Base-by-base conservation (phyloP, 2,113 vertebrate genomes). In the Tauraco erythrolophus region DNA sequence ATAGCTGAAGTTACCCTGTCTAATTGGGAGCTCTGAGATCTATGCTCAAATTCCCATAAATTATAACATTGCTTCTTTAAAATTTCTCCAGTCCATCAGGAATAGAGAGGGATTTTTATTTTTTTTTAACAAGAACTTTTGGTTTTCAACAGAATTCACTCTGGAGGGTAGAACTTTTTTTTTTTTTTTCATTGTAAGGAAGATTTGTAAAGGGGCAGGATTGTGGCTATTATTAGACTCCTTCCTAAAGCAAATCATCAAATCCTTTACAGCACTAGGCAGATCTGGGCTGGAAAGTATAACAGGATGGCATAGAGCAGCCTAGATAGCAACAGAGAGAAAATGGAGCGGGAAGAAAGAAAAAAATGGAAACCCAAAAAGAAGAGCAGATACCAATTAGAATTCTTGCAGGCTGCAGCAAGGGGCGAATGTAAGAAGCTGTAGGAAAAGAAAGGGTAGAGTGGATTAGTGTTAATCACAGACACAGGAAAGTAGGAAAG, bases 391-490 rank as follows among this genome's bases (percentile, higher is more conserved):
- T 83, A 80, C 91, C 92, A 95, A 94, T 97, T 97, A 97, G 95
- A 92, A 92, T 96, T 91, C 88, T 92, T 88, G 51, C 64, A 75
- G 76, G 57, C 85, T 94, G 76, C 69, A 84, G 88, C 60, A 86
- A 97, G 85, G 85, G 82, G 37, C 0, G 9, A 95, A 31, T 78
- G 22, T 93, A 80, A 93, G 88, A 85, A 83, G 48, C 75, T 19
- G 24, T 35, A 81, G 80, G 61, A 95, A 77, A 60, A 95, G 86
- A 94, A 95, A 66, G 60, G 23, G 65, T 88, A 89, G 86, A 89
- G 74, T 92, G 92, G 95, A 91, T 96, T 95, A 95, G 65, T 65
- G 84, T 91, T 97, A 95, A 95, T 97, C 94, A 92, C 84, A 91
- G 80, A 78, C 65, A 65, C 28, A 46, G 93, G 57, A 87, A 96